Percentiles rank a stretch among this genome's conserved stretches.
Conservation (phyloP, 2,797 vertebrate species). For the Myiotriccus ornatus region DNA sequence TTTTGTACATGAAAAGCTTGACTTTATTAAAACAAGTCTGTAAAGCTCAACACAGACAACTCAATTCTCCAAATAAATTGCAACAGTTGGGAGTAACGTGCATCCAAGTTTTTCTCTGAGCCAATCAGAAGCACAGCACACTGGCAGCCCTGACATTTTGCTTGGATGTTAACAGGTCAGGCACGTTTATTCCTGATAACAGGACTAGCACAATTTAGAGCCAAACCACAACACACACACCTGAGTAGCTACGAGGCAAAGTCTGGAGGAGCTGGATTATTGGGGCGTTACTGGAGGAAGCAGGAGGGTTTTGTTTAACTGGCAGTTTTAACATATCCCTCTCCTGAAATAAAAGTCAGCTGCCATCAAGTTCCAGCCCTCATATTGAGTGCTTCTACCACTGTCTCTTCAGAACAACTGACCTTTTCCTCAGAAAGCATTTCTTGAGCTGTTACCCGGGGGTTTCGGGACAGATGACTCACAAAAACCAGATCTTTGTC, state of each 20-base stretch:
- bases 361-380: neutral
- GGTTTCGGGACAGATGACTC: neutral
- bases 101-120: neutral
- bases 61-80: neutral
- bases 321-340: neutral
- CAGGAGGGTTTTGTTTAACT: neutral
- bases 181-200: neutral
- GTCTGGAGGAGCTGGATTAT: neutral
- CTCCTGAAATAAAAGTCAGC: neutral
- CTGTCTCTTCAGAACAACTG: neutral
- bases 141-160: neutral
- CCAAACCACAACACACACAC: neutral
- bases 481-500: neutral
- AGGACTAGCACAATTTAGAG: neutral
- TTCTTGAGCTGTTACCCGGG: neutral
- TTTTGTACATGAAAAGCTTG: neutral
- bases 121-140: neutral
- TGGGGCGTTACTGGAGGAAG: neutral
- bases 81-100: neutral
- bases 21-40: neutral
- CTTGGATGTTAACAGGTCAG: neutral
- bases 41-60: neutral
- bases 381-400: neutral
- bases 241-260: neutral
- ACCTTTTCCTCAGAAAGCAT: constrained; percentile 15